Base-by-base conservation (phyloP, 2,113 vertebrate species). In the Paramisgurnus dabryanus region DNA sequence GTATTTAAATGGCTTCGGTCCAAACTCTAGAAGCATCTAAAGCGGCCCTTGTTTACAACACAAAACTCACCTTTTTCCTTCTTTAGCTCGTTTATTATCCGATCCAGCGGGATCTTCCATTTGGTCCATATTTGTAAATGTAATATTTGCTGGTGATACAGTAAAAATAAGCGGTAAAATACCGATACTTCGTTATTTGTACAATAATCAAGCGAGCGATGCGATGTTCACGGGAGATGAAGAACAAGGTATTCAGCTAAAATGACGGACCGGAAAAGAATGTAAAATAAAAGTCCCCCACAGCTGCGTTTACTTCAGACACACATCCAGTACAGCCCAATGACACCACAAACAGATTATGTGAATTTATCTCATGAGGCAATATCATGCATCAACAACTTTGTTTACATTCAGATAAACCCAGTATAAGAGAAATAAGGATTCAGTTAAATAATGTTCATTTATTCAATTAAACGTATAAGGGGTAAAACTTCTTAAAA, bases 41-140 rank as follows among this genome's bases (percentile, higher is more conserved):
- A 77, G 47, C 66, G 75, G 63, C 63, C 63, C 43, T 66, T 77
- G 75, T 77, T 77, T 77, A 77, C 75, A 53, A 55, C 9, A 77
- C 27, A 13, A 1, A 77, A 9, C 75, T 0, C 11, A 77, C 75
- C 75, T 66, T 77, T 77, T 77, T 34, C 75, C 61, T 34, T 50
- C 75, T 77, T 15, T 77, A 77, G 75, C 75, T 77, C 75, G 63
- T 77, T 77, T 77, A 65, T 65, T 76, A 22, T 77, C 63, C 34
- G 75, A 65, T 66, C 63, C 63, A 55, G 75, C 13, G 17, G 75
- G 47, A 15, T 77, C 75, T 34, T 77, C 75, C 75, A 77, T 41
- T 77, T 55, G 75, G 6, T 77, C 75, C 75, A 77, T 77, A 45
- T 18, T 75, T 34, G 13, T 66, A 50, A 77, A 67, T 66, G 6